Percentiles rank a stretch among this genome's conserved stretches.
phyloP scores from a whole-genome alignment of 2,888 invertebrate genomes.

The Conistra vaccinii region DNA sequence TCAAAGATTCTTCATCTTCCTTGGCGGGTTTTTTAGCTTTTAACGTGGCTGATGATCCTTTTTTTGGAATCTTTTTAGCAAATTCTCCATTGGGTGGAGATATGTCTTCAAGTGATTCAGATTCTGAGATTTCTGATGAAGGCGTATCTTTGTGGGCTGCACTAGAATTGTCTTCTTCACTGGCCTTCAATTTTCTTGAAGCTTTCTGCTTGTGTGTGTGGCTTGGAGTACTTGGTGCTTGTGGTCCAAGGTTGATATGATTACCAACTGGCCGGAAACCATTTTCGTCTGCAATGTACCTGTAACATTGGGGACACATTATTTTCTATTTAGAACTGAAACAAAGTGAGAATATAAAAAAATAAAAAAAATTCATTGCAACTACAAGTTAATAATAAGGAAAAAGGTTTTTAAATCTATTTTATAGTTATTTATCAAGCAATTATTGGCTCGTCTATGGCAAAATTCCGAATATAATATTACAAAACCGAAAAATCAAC shows the following conservation, averaged over 20 bases:
- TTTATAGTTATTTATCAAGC: no score
- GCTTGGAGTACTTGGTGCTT: conserved; percentile 61
- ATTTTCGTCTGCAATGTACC: conserved; percentile 94
- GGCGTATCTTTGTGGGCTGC: conserved; percentile 55
- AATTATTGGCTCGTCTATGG: no score
- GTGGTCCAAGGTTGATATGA: conserved; percentile 89
- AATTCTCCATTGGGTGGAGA: conserved; percentile 39
- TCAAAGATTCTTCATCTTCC: not conserved
- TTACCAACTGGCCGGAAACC: conserved; percentile 93
- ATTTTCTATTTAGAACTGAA: not conserved
- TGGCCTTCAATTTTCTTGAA: conserved; percentile 72
- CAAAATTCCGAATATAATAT: no score
- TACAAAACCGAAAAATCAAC: no score
- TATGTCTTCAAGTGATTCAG: conserved; percentile 41
- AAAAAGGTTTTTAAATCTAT: no score
- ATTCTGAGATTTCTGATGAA: conserved; percentile 57
- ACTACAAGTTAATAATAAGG: no score
- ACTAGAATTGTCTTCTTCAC: conserved; percentile 66
- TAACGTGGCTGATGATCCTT: not conserved
- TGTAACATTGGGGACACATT: conserved; percentile 65
- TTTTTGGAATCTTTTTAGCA: conserved; percentile 45
- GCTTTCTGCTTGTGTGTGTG: conserved; percentile 68
- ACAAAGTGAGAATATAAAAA: no score
- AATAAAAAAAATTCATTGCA: no score
- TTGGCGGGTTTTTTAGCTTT: not conserved